Percentiles rank a stretch among this genome's conserved stretches.
Evolutionary conservation across 2,797 vertebrate species (phyloP).

Genomic region (Rhinoraja longicauda): DNA sequence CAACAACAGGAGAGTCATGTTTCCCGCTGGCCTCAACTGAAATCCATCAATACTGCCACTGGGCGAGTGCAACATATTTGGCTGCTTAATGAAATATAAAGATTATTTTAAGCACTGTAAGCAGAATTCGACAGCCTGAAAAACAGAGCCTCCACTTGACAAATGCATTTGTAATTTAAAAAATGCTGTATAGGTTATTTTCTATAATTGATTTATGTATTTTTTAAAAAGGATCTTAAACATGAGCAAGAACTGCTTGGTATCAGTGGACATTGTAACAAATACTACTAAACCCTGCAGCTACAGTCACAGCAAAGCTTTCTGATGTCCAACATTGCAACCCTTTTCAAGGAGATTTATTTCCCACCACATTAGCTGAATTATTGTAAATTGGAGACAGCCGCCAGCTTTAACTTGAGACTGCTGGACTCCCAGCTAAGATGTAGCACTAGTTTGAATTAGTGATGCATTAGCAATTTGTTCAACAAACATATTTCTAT

Average conservation of each 20-base stretch:
- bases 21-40: constrained; percentile 55
- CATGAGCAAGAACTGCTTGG: constrained; percentile 22
- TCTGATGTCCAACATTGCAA: constrained; percentile 19
- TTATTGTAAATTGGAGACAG: constrained; percentile 8
- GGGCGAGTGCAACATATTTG: constrained; percentile 70
- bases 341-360: constrained; percentile 36
- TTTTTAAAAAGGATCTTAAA: constrained; percentile 34
- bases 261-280: constrained; percentile 34
- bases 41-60: constrained; percentile 70
- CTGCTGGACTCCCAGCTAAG: not conserved
- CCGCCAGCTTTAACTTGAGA: not conserved
- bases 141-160: constrained; percentile 62
- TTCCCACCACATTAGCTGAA: constrained; percentile 16
- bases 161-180: constrained; percentile 63
- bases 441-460: not conserved
- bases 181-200: constrained; percentile 67
- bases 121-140: constrained; percentile 75
- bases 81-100: constrained; percentile 80
- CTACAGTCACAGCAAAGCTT: constrained; percentile 22
- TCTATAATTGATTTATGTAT: constrained; percentile 68
- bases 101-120: constrained; percentile 78
- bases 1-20: constrained; percentile 23
- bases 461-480: constrained; percentile 6
- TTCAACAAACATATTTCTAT: not conserved
- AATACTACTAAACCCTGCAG: constrained; percentile 18